phyloP scores from a whole-genome alignment of 2,113 vertebrate genomes.

The Larimichthys crocea region DNA sequence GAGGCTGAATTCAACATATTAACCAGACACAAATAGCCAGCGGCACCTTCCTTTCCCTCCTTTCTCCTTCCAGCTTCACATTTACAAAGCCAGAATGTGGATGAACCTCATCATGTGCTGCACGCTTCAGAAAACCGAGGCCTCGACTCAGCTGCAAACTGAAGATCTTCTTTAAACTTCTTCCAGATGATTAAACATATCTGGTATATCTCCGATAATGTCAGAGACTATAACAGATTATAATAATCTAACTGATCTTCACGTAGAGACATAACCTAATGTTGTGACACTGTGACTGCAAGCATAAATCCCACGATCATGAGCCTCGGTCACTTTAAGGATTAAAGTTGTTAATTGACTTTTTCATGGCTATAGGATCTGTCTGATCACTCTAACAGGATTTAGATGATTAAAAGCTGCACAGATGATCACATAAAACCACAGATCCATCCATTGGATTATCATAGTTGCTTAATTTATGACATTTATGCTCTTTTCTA shows the following conservation, averaged over 20 bases:
- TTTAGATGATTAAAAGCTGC: conserved; percentile 39
- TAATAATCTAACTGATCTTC: neutral
- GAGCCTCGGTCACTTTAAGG: conserved; percentile 31
- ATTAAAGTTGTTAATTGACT: conserved; percentile 47
- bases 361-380: conserved; percentile 25
- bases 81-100: conserved; percentile 27
- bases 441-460: conserved; percentile 47
- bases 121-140: conserved; percentile 17
- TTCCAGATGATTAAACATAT: neutral
- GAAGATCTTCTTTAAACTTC: conserved; percentile 3
- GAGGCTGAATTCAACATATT: conserved; percentile 53
- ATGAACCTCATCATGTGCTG: conserved; percentile 21
- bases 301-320: conserved; percentile 21
- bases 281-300: conserved; percentile 49
- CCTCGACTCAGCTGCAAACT: conserved; percentile 15
- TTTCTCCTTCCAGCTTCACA: conserved; percentile 25
- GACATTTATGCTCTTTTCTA: neutral
- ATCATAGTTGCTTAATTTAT: conserved; percentile 23
- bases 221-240: neutral
- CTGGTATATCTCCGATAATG: neutral
- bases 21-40: conserved; percentile 59
- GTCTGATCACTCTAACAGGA: conserved; percentile 49
- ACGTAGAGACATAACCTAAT: neutral
- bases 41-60: conserved; percentile 26
- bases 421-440: conserved; percentile 46